Base-by-base conservation (phyloP, 1,140 invertebrate species). In the Armadillidium nasatum region DNA sequence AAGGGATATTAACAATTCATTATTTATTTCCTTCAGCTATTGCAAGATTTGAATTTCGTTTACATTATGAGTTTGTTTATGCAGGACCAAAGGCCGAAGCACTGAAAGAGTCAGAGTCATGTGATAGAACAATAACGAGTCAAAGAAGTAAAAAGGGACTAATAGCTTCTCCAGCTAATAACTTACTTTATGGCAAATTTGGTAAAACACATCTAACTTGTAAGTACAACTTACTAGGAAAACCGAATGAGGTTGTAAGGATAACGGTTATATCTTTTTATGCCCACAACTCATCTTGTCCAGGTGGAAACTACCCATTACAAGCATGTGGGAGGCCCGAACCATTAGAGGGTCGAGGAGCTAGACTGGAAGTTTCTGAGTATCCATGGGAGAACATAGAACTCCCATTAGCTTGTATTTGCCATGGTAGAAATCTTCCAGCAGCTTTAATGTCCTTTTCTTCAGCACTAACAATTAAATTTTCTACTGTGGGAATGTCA, bases 31-130 rank as follows among this genome's bases (percentile, higher is more conserved):
- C 92, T 19, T 92, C 90, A 66, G 91, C 91, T 0, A 85, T 93
- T 11, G 91, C 91, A 84, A 91, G 91, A 0, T 89, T 92, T 22
- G 89, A 89, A 73, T 93, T 93, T 82, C 86, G 91, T 33, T 87
- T 93, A 2, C 88, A 90, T 21, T 94, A 93, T 84, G 92, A 94
- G 84, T 94, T 94, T 83, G 91, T 94, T 44, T 80, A 80, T 54
- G 74, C 79, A n/a, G 79, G 77, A 6, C 79, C 79, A 0, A 72
- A 77, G 67, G 79, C 79, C 22, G 79, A 77, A 50, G 79, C 79
- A 4, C 70, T 80, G 4, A 80, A 80, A 50, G 45, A 71, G 19
- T 71, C 75, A 33, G 76, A 80, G 43, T 76, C 79, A 4, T 80
- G 79, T 44, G 76, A 80, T 74, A 71, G 77, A 72, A 74, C 72